Base-by-base conservation (phyloP, 2,113 vertebrate genomes). In the Phrynosoma platyrhinos region DNA sequence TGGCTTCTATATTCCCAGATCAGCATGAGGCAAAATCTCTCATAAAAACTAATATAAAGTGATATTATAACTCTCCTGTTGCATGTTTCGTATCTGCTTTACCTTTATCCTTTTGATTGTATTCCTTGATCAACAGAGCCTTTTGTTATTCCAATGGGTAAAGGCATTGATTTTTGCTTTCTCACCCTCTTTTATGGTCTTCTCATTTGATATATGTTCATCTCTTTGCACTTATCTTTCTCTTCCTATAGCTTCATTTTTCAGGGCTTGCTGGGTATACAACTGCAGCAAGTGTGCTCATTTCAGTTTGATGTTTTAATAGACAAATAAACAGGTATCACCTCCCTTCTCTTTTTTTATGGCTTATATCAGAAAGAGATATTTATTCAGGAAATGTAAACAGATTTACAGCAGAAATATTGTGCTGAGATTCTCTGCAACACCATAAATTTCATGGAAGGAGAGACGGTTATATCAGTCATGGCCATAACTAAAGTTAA, bases 261-360 rank as follows among this genome's bases (percentile, higher is more conserved):
- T 88, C 80, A 68, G 53, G 42, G 40, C 55, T 27, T 3, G 30
- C 86, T 2, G 30, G 71, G 30, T 64, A 40, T 82, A 36, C 30
- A 7, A 20, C 32, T 68, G n/a, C 55, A 66, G 10, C 55, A 36
- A 76, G 55, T 30, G 13, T 53, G 71, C 42, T 83, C 42, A 53
- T 53, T 76, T 83, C 68, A 27, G 55, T 77, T 27, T 66, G 80
- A 83, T 68, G 80, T 68, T 83, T 76, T 88, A 82, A 68, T 47
- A 88, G 72, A 32, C 21, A 82, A 88, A 87, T 36, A 82, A 88
- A 77, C 81, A 52, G 21, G 21, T 32, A 77, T 66, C 16, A 32
- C 71, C 40, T 66, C 12, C 79, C 86, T 47, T 27, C 55, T 74
- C 13, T 0, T 27, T 10, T 75, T 55, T 52, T 53, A 77, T 75